Base-by-base conservation (phyloP, 2,797 vertebrate species). In the Psittacula echo region DNA sequence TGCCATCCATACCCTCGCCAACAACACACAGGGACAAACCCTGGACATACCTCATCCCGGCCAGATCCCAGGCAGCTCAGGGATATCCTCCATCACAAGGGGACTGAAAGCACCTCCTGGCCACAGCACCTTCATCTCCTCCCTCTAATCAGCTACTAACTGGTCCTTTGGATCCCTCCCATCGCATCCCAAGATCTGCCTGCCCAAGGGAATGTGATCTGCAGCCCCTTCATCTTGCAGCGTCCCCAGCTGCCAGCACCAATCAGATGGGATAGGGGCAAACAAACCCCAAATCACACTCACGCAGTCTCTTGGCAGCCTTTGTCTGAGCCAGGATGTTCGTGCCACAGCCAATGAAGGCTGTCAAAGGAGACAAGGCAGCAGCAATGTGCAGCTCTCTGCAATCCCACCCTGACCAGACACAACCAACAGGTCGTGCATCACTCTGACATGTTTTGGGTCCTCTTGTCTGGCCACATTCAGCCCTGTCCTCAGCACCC, bases 291-390 rank as follows among this genome's bases (percentile, higher is more conserved):
- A 53, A 10, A 86, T 17, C 1, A 1, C n/a, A 39, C 23, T 39
- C 7, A 3, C 4, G 13, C 20, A 9, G 37, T 78, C 66, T 61
- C 10, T n/a, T 70, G 62, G 47, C 79, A 85, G 68, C 47, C 32
- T 30, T 73, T 32, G 10, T 18, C 34, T 23, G 75, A 74, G 61
- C 24, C 3, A 1, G 30, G 41, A n/a, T 30, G 32, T 11, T 39
- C 0, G 0, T 29, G 20, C 29, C 64, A 76, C 50, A 21, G 32
- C 6, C 0, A 0, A 54, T 37, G 68, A 58, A 58, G 23, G 79
- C 64, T 80, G 75, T 17, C 44, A 37, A 47, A 82, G 30, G 13
- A 76, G 66, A 65, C 6, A 32, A 68, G 34, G 9, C 50, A 72
- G 37, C 62, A 78, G 60, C 87, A 21, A 26, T 0, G 1, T 17